A percentile compares a stretch with the other conserved stretches of the same genome.
Conservation (phyloP, 2,113 vertebrate species). For the Lathamus discolor region DNA sequence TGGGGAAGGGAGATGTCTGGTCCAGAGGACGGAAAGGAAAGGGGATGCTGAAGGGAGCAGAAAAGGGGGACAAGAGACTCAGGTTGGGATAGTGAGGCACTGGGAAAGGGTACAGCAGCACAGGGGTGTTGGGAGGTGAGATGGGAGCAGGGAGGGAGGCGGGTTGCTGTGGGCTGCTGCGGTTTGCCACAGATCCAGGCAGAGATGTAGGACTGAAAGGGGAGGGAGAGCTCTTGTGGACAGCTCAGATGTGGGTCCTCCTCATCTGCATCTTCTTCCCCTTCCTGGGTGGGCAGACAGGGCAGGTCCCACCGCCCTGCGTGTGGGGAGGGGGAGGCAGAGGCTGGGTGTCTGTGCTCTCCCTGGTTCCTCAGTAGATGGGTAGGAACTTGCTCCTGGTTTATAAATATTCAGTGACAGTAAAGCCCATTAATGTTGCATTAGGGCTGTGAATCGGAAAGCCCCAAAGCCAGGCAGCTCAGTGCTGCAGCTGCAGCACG, state of each 20-base stretch:
- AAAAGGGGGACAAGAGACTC: background rate
- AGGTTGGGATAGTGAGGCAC: fast-evolving
- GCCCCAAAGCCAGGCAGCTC: constrained; percentile 47
- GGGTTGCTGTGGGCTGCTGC: background rate
- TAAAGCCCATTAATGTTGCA: constrained; percentile 65
- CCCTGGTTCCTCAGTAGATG: background rate
- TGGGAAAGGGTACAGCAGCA: background rate
- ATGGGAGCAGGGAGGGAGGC: fast-evolving
- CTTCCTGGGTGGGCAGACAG: background rate
- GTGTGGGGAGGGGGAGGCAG: background rate
- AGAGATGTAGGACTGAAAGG: background rate
- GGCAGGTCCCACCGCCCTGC: background rate
- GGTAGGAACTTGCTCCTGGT: constrained; percentile 28
- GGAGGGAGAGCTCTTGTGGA: background rate
- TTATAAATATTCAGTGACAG: constrained; percentile 62
- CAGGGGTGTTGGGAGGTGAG: background rate
- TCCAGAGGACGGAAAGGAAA: background rate
- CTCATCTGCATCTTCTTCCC: background rate
- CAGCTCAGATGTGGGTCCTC: background rate
- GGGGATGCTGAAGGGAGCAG: background rate
- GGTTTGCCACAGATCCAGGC: background rate
- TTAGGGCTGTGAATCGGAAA: constrained; percentile 62
- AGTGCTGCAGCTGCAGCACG: background rate
- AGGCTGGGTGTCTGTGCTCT: background rate
- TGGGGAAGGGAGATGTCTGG: background rate